Evolutionary conservation across 35 echinoderm and acorn worm species (phyloP).

Genomic region (Ophiothrix spiculata): DNA sequence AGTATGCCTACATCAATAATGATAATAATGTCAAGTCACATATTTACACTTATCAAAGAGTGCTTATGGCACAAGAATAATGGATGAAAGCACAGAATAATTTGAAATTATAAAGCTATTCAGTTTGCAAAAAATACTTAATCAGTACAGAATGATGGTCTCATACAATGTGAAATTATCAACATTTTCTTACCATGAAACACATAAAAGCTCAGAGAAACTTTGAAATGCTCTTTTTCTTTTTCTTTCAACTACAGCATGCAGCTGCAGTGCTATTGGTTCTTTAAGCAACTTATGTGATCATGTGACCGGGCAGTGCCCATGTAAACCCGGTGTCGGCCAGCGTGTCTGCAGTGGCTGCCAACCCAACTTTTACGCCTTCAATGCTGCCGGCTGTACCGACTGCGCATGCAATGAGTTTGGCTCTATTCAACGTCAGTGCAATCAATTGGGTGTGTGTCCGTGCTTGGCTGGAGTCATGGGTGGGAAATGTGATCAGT

Average conservation of each 20-base stretch:
- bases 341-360: slow-evolving; percentile 48
- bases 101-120: neutral
- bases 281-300: slow-evolving; percentile 57
- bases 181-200: neutral
- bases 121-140: neutral
- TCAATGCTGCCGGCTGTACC: slow-evolving; percentile 38
- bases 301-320: slow-evolving; percentile 67
- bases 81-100: neutral
- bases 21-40: neutral
- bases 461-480: slow-evolving; percentile 64
- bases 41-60: neutral
- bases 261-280: slow-evolving; percentile 64
- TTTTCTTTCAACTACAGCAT: slow-evolving; percentile 40
- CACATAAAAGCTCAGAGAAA: neutral
- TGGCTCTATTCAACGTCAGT: slow-evolving; percentile 79
- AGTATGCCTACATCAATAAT: neutral
- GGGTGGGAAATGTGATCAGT: slow-evolving; percentile 56
- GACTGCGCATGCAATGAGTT: slow-evolving; percentile 78
- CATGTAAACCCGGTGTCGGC: slow-evolving; percentile 66
- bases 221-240: neutral
- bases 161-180: neutral
- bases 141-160: neutral
- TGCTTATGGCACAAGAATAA: neutral
- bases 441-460: slow-evolving; percentile 52
- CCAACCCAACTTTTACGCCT: slow-evolving; percentile 68